These are phyloP conservation scores for Leptobrachium leishanense DNA, from an alignment of 2,113 vertebrate species.

Conservation along the genomic window DNA sequence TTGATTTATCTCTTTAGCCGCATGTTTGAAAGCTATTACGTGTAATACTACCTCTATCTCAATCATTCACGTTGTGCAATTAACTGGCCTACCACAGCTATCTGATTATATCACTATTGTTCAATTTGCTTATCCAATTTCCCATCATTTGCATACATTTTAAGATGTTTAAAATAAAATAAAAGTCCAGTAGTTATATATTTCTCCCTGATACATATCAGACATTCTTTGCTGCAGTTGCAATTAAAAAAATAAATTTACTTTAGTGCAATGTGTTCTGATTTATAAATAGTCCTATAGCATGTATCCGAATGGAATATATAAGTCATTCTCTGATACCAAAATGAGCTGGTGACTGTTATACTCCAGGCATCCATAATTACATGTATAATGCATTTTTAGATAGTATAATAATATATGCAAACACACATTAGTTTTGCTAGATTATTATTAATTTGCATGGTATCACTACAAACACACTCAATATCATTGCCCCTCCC, in stretches of 20 bases:
- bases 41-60: too few species aligned
- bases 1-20: too few species aligned
- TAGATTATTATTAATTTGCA: conserved; percentile 50
- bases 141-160: too few species aligned
- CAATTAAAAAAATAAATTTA: conserved; percentile 16
- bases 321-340: conserved; percentile 28
- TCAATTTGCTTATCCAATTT: too few species aligned
- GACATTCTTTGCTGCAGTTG: not conserved
- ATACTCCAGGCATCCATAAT: conserved; percentile 41
- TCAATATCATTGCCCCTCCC: conserved; percentile 28
- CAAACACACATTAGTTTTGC: conserved; percentile 47
- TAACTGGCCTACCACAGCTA: too few species aligned
- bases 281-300: conserved; percentile 35
- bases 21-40: too few species aligned
- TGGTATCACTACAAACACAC: conserved; percentile 46
- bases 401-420: conserved; percentile 48
- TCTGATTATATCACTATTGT: too few species aligned
- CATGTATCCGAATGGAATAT: conserved; percentile 28
- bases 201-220: too few species aligned
- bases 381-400: conserved; percentile 50
- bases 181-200: too few species aligned
- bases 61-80: too few species aligned
- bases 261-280: conserved; percentile 22
- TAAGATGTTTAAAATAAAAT: too few species aligned
- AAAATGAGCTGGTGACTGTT: conserved; percentile 44